Conservation (phyloP, 2,113 vertebrate genomes). For the Gobiocypris rarus region DNA sequence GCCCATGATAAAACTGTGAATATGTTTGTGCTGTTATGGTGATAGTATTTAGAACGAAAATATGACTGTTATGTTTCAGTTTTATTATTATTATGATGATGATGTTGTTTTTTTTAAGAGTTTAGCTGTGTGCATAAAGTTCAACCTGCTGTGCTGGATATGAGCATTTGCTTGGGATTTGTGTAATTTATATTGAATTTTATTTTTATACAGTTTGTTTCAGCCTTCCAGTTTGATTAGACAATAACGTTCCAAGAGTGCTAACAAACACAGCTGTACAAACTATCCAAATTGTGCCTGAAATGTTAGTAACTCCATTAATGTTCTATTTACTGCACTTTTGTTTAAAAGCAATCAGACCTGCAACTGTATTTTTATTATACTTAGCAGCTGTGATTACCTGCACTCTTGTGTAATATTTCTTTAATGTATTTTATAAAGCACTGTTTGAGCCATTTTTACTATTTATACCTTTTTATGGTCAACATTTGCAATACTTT, state of each 20-base stretch:
- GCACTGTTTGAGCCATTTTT: background rate
- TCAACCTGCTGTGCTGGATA: slow-evolving; percentile 2
- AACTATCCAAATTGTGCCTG: background rate
- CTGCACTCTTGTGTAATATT: background rate
- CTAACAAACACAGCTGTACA: background rate
- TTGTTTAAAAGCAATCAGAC: background rate
- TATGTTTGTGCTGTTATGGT: no score
- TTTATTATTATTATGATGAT: background rate
- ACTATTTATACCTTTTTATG: background rate
- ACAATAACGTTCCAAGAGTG: background rate
- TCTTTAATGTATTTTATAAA: background rate
- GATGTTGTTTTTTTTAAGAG: background rate
- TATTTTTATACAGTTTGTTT: background rate
- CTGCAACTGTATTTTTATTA: background rate
- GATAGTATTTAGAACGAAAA: no score
- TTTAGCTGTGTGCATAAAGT: background rate
- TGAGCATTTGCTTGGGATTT: background rate
- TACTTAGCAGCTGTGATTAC: background rate
- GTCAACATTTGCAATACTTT: background rate
- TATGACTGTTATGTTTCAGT: background rate
- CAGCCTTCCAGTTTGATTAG: background rate
- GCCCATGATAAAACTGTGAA: no score
- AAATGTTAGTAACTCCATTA: background rate
- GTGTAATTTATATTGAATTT: background rate
- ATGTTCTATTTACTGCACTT: background rate